Base-by-base conservation (phyloP, 1,140 invertebrate species). In the Mycetomoellerius zeteki region DNA sequence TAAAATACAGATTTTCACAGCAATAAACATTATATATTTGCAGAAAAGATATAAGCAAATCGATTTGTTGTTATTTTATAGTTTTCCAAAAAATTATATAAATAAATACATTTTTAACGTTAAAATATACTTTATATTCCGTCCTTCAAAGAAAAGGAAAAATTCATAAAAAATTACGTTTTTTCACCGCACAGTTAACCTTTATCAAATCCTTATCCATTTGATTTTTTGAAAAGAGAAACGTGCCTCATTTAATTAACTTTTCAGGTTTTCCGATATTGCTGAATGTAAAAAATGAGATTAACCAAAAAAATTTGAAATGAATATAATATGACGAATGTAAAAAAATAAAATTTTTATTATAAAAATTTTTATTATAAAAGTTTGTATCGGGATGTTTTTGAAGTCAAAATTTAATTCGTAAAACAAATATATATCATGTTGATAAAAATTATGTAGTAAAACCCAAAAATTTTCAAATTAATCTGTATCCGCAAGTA, bases 21-120 rank as follows among this genome's bases (percentile, higher is more conserved):
- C 37, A 24, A 43, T 47, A 67, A 69, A 50, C 33, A 43, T 67
- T 43, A 43, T 43, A 43, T 43, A 43, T 37, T 67, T 50, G 50
- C 19, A n/a, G 8, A 4, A 7, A 24, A 69, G 1, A 50, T 47
- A 16, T 24, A 50, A 69, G 19, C 6, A 24, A 69, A 50, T 69
- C 33, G 37, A 69, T 69, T 69, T 69, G 6, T 43, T 67, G 0
- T 43, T 69, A 69, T 50, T 69, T 69, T 19, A 21, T 43, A 24
- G 14, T 3, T 27, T 69, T 69, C 0, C 21, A 69, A 21, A 27
- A 69, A 69, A 50, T 69, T 47, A 24, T 24, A 69, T 24, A 50
- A 69, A 69, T 43, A 14, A 67, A 43, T 67, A 67, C 19, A 65
- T 47, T 47, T 69, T 69, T 47, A 27, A 43, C 6, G 5, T 69